These are phyloP conservation scores for Tricholauxania praeusta DNA, from an alignment of 2,888 invertebrate genomes.

Conservation along the genomic window DNA sequence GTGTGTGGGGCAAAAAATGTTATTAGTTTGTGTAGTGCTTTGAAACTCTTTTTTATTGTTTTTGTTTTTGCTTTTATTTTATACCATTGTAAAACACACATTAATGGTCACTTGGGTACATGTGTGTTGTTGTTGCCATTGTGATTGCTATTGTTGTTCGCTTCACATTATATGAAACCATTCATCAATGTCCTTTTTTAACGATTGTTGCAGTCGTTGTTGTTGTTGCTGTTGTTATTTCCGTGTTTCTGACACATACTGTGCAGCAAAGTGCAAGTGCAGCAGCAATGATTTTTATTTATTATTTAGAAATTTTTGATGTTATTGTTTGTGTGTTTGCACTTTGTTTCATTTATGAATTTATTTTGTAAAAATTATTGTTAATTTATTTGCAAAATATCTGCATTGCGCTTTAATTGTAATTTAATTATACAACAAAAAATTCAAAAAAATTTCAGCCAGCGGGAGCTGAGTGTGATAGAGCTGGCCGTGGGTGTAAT, in stretches of 20 bases:
- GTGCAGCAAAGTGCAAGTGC: slow-evolving; percentile 16
- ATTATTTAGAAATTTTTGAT: background rate
- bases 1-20: slow-evolving; percentile 11
- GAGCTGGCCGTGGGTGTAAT: background rate
- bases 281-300: slow-evolving; percentile 26
- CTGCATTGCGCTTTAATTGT: background rate
- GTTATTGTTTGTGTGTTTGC: background rate
- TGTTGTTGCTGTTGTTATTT: slow-evolving; percentile 1
- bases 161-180: slow-evolving; percentile 18
- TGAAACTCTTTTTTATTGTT: background rate
- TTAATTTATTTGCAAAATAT: background rate
- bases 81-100: slow-evolving; percentile 7
- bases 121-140: background rate
- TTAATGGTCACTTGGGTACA: slow-evolving; percentile 24
- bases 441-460: background rate
- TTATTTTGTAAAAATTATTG: background rate
- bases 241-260: slow-evolving; percentile 12
- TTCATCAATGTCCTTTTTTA: slow-evolving; percentile 24
- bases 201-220: background rate
- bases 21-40: slow-evolving; percentile 17
- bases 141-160: background rate
- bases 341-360: background rate
- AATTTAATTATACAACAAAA: background rate
- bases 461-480: too few relatives aligned
- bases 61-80: slow-evolving; percentile 16